Conservation (phyloP, 2,113 vertebrate species). For the Alectura lathami region DNA sequence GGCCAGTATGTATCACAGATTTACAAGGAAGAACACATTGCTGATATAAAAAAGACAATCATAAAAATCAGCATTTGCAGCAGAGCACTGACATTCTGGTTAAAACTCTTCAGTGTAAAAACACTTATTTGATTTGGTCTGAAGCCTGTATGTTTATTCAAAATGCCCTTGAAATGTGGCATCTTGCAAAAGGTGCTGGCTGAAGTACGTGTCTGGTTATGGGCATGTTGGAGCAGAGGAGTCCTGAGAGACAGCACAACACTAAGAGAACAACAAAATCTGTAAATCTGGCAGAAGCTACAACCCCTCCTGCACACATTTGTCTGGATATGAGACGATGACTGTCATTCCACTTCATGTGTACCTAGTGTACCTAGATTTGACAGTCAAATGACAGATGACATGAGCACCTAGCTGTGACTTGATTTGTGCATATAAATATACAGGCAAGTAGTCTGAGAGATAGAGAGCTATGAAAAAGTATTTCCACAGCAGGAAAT, state of each 20-base stretch:
- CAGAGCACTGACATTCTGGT: background rate
- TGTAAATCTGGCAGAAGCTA: background rate
- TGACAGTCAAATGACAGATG: background rate
- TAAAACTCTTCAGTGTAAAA: background rate
- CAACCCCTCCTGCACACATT: background rate
- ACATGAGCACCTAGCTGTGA: background rate
- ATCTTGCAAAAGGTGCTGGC: background rate
- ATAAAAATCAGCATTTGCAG: background rate
- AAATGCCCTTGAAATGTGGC: background rate
- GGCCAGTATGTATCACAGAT: background rate
- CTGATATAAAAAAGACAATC: background rate
- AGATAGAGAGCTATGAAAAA: background rate
- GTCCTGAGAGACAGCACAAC: background rate
- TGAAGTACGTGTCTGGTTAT: background rate
- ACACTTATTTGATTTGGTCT: background rate
- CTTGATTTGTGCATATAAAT: background rate
- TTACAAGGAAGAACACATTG: background rate
- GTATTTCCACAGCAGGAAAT: background rate
- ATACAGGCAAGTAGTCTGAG: background rate
- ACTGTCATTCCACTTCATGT: background rate
- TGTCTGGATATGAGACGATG: background rate
- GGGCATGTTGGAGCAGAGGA: background rate
- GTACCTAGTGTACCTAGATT: background rate
- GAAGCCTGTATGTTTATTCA: background rate
- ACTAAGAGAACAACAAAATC: too few relatives aligned